Base-by-base conservation (phyloP, 2,113 vertebrate genomes). In the Phoxinus phoxinus region DNA sequence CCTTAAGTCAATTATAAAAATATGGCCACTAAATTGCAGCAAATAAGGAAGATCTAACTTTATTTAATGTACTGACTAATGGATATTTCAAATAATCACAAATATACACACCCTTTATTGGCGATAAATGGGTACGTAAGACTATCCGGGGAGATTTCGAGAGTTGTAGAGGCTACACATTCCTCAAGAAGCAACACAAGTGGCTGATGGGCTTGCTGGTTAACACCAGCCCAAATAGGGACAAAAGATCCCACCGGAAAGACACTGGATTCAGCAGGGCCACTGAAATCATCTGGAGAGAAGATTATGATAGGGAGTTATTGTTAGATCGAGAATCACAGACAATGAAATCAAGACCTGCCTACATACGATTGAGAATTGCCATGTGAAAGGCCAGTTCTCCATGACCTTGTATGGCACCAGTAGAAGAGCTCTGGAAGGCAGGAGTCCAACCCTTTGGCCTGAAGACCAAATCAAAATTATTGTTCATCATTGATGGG, bases 191-290 rank as follows among this genome's bases (percentile, higher is more conserved):
- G 93, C 21, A 96, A 48, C n/a, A 91, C 88, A 73, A 96, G 81
- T 0, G 95, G 93, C 69, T 95, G 94, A 88, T 96, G 95, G 81
- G 87, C 90, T 23, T 87, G 87, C 53, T 94, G 91, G 7, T 90
- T 84, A 44, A 95, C 93, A 1, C 92, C 92, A 3, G 95, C 94
- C 92, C 93, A 93, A 3, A 95, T 89, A 0, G 92, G 92, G 74
- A 96, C 93, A 58, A 92, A 89, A 0, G 95, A 93, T 2, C 96
- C 96, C 87, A 96, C 84, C 0, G 91, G 87, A 71, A 96, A 89
- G 11, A 91, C 9, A 1, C 89, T 94, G 0, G 91, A 89, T 71
- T 86, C 59, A 2, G 93, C 90, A 0, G 92, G 41, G 0, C 84
- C 90, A 2, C 91, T 92, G 46, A 95, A 86, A 3, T 93, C 86